Base-by-base conservation (phyloP, 1,140 invertebrate genomes). In the Penaeus chinensis region DNA sequence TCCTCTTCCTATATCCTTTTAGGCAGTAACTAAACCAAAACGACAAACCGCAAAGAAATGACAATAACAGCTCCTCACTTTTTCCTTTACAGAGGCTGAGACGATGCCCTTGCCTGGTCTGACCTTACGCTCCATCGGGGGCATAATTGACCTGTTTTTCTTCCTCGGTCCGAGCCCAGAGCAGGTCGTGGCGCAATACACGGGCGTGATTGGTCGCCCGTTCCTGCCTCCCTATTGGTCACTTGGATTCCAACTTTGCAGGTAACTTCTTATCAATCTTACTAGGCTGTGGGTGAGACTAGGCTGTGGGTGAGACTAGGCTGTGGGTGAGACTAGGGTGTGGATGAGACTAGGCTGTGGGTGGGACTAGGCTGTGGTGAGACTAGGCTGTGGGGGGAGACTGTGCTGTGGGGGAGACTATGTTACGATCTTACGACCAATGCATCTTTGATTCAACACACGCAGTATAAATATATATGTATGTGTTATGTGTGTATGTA, bases 151-250 rank as follows among this genome's bases (percentile, higher is more conserved):
- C 88, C 91, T 94, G 42, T 93, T 91, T 87, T 91, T 93, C 65
- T 92, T 93, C 84, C 90, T 93, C 2, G 93, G 93, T 13, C 92
- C 93, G 47, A 92, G 87, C 2, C 93, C 93, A 24, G 71, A 85
- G 18, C 89, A 92, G 76, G 91, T 92, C 8, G 91, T 94, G 0
- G 91, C 93, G 74, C 94, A 95, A 91, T 94, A 93, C 89, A 84
- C 76, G n/a, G 66, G 89, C 42, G 89, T 91, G 7, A 91, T 94
- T 69, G 93, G 93, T 11, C 89, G 92, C 18, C 92, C 92, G 3
- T 90, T 90, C 83, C 92, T 94, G 91, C 93, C 93, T 22, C 93
- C 93, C 63, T 93, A 94, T 85, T 94, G 93, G 93, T 88, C 92
- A 18, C 90, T 94, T 18, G 93, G 93, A 24, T 93, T 94, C 89